phyloP scores from a whole-genome alignment of 2,888 invertebrate species.

The Phaonia tiefii region DNA sequence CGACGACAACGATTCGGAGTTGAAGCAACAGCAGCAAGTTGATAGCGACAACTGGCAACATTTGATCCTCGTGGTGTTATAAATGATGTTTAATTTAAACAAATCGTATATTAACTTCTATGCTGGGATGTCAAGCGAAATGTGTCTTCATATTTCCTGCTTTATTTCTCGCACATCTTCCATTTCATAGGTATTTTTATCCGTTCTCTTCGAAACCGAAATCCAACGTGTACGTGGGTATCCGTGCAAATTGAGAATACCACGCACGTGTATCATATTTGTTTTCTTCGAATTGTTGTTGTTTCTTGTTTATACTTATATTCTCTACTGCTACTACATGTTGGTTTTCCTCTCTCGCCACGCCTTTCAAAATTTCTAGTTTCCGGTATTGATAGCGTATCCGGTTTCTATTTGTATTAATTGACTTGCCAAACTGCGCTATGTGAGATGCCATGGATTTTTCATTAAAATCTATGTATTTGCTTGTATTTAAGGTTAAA shows the following conservation, averaged over 20 bases:
- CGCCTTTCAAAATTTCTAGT: background rate
- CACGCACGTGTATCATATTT: slow-evolving; percentile 3
- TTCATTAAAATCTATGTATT: too few species aligned
- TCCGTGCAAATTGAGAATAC: background rate
- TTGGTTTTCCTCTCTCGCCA: background rate
- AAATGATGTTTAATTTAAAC: slow-evolving; percentile 36
- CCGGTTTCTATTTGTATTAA: background rate
- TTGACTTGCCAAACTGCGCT: too few species aligned
- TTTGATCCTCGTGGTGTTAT: slow-evolving; percentile 6
- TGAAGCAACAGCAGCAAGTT: too few species aligned
- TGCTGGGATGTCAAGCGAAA: too few species aligned
- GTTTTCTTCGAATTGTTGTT: background rate
- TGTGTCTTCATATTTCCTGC: background rate
- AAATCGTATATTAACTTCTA: slow-evolving; percentile 38
- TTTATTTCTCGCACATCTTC: too few species aligned
- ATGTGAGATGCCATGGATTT: too few species aligned
- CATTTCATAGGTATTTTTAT: too few species aligned
- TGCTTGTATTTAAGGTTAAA: too few species aligned
- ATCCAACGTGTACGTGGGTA: background rate
- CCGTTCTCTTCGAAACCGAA: too few species aligned
- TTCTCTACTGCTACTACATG: background rate
- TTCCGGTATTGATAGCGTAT: background rate
- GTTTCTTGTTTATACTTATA: background rate
- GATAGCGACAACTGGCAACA: too few species aligned
- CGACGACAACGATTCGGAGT: too few species aligned